A percentile compares a stretch with the other conserved stretches of the same genome.
phyloP scores from a whole-genome alignment of 2,888 invertebrate species.

The Himalopsyche tibetana region DNA sequence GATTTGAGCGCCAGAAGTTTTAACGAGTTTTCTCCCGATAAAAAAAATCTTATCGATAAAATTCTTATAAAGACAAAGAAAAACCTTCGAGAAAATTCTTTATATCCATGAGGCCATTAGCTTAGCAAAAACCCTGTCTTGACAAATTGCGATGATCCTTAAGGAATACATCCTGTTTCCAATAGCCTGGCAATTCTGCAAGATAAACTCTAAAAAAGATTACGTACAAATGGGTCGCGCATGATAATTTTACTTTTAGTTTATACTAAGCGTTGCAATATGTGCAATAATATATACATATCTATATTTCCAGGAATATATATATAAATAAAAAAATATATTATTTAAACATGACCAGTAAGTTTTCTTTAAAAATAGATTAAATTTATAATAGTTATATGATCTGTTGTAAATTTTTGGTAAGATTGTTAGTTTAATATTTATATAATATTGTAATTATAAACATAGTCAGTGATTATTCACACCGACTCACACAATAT shows the following conservation, averaged over 20 bases:
- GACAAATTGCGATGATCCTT: slow-evolving; percentile 42
- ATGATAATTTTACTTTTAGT: neutral
- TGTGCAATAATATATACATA: no score
- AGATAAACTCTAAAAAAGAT: slow-evolving; percentile 32
- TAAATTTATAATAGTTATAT: no score
- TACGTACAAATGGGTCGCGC: slow-evolving; percentile 10
- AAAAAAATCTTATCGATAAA: slow-evolving; percentile 57
- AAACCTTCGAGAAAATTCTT: slow-evolving; percentile 38
- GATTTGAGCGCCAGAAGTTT: slow-evolving; percentile 55
- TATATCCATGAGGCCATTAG: slow-evolving; percentile 50
- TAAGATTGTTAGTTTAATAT: no score
- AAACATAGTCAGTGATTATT: no score
- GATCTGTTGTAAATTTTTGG: no score
- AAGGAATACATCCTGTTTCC: slow-evolving; percentile 42
- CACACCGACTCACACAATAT: no score
- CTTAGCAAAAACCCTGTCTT: slow-evolving; percentile 43
- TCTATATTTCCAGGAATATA: no score
- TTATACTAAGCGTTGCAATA: no score
- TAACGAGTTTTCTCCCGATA: slow-evolving; percentile 57
- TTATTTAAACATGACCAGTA: no score
- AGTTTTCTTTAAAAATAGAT: no score
- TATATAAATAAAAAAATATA: no score
- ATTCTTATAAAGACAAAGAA: slow-evolving; percentile 46
- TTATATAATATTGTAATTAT: no score
- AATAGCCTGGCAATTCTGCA: slow-evolving; percentile 35